Conservation (phyloP, 2,113 vertebrate species). For the Amblyopsis rosae region DNA sequence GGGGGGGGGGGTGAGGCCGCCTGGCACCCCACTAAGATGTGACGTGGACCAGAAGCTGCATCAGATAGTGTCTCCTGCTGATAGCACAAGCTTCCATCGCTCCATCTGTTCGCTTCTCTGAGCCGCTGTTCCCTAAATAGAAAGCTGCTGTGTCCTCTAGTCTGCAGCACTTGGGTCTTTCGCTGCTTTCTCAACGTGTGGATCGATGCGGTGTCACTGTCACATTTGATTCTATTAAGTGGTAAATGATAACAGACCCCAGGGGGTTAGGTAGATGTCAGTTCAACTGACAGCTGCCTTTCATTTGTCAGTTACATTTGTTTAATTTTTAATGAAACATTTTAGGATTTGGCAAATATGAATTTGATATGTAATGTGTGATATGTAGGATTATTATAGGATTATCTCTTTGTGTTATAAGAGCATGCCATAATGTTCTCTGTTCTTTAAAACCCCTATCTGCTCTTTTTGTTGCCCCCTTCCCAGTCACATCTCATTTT, state of each 20-base stretch:
- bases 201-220: too few relatives aligned
- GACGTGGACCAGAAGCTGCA: constrained; percentile 60
- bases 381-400: constrained; percentile 6
- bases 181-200: constrained; percentile 22
- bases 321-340: too few relatives aligned
- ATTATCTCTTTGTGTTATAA: background rate
- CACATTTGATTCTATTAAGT: constrained; percentile 1
- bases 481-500: background rate
- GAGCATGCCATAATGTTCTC: background rate
- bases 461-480: background rate
- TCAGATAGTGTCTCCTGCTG: constrained; percentile 63
- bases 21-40: constrained; percentile 55
- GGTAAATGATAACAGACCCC: background rate
- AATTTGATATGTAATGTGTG: background rate
- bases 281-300: too few relatives aligned
- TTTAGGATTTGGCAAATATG: background rate
- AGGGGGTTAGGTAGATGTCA: too few relatives aligned
- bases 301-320: too few relatives aligned
- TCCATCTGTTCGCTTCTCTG: constrained; percentile 65
- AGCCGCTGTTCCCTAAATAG: constrained; percentile 63
- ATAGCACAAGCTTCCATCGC: constrained; percentile 55
- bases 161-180: constrained; percentile 24
- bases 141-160: constrained; percentile 59
- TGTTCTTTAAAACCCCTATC: background rate
- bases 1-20: constrained; percentile 12